Evolutionary conservation across 2,797 vertebrate species (phyloP), one percentile per base, ranked within the genome.

Genomic region (Myripristis jacobus): DNA sequence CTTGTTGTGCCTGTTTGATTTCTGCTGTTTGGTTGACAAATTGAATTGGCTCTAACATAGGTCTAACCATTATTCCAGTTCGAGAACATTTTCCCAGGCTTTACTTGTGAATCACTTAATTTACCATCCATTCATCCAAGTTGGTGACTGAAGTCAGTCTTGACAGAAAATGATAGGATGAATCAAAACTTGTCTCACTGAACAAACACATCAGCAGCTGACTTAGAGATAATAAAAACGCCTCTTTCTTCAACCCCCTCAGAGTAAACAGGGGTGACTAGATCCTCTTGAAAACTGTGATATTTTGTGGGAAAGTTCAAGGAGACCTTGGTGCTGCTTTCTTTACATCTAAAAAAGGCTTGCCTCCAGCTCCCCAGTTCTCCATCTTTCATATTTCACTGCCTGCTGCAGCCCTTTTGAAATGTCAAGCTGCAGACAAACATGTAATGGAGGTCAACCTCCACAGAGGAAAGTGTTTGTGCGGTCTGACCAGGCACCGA

Each of bases 391-490:
- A 87, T 82, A 78, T 83, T 86, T 83, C 75, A 79, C 71, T 67
- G 43, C 68, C 66, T 19, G 48, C 62, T 13, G 58, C 59, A 77
- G 73, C 66, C 58, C 34, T 85, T 89, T 80, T 66, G 21, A 94
- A 94, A 94, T 93, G 92, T 88, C 92, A 93, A 51, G 44, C 69
- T 70, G 34, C 64, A 71, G 82, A 84, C 67, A 74, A 81, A 87
- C 75, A 75, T 79, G 85, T 89, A 90, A 91, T 89, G 52, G 87
- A 85, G 87, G 89, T 89, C 89, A 75, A 79, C 60, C 66, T 77
- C 55, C 47, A 71, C 41, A 44, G 63, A 70, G 50, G 58, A 18
- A 58, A 27, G 57, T 77, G 81, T 83, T 83, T 66, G 67, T 47
- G 36, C 47, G 77, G 60, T 73, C 57, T 22, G 16, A 53, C 58